A percentile compares a stretch with the other conserved stretches of the same genome.
Evolutionary conservation across 2,797 vertebrate genomes (phyloP).

Genomic region (Aselliscus stoliczkanus): DNA sequence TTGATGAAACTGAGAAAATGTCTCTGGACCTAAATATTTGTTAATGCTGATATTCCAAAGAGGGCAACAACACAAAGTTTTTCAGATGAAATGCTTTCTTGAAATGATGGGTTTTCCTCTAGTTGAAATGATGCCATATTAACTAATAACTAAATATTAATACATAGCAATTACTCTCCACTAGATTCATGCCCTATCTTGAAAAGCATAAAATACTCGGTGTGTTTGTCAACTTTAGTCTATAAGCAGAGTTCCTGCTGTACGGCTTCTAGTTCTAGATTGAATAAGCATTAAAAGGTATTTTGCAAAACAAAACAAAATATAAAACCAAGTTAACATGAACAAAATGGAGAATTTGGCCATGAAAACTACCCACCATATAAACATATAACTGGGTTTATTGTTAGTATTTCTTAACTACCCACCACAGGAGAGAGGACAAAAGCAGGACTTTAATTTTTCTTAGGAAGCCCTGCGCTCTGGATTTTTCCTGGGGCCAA

Average conservation of each 20-base stretch:
- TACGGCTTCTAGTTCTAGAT: not conserved
- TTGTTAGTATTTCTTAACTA: not conserved
- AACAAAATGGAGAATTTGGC: not conserved
- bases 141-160: not conserved
- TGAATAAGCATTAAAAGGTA: not conserved
- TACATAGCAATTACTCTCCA: not conserved
- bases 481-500: not conserved
- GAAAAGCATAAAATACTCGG: not conserved
- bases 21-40: not conserved
- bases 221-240: not conserved
- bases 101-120: not conserved
- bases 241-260: not conserved
- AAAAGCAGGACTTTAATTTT: slow-evolving; percentile 6
- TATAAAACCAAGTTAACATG: not conserved
- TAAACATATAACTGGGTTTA: not conserved
- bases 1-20: not conserved
- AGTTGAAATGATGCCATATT: not conserved
- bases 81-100: not conserved
- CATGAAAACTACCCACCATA: not conserved
- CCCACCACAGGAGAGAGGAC: not conserved
- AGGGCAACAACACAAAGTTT: not conserved
- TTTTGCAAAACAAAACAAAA: not conserved
- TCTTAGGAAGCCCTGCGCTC: not conserved
- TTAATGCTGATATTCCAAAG: slow-evolving; percentile 39
- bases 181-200: not conserved